Evolutionary conservation across 2,888 invertebrate species (phyloP).

Genomic region (Cylloceria caligata): DNA sequence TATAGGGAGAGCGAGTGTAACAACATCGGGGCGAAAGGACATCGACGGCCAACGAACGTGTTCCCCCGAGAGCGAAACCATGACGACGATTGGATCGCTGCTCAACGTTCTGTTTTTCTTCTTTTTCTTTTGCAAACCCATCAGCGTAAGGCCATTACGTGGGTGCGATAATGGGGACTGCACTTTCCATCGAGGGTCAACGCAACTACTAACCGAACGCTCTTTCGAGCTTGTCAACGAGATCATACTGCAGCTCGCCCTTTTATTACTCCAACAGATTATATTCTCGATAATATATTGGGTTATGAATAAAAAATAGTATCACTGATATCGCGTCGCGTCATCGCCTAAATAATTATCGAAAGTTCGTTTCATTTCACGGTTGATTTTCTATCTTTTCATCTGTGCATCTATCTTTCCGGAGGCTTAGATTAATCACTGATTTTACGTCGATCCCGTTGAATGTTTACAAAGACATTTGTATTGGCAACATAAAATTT

Average conservation of each 20-base stretch:
- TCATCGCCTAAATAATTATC: neutral
- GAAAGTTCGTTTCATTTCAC: too few species aligned
- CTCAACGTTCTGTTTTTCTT: slow-evolving; percentile 29
- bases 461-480: too few species aligned
- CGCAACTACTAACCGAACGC: slow-evolving; percentile 41
- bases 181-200: slow-evolving; percentile 62
- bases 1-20: slow-evolving; percentile 58
- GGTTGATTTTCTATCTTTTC: too few species aligned
- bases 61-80: slow-evolving; percentile 67
- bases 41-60: slow-evolving; percentile 64
- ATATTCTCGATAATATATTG: neutral
- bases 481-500: too few species aligned
- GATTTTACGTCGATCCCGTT: too few species aligned
- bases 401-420: too few species aligned
- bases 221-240: slow-evolving; percentile 46
- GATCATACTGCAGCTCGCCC: slow-evolving; percentile 30
- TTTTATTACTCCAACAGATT: slow-evolving; percentile 1
- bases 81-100: slow-evolving; percentile 65
- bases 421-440: too few species aligned
- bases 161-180: slow-evolving; percentile 65
- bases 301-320: neutral
- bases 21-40: slow-evolving; percentile 57
- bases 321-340: neutral
- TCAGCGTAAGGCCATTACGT: slow-evolving; percentile 66
- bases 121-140: slow-evolving; percentile 56